Evolutionary conservation across 2,888 invertebrate species (phyloP).

Genomic region (Sinohyriopsis cumingii): DNA sequence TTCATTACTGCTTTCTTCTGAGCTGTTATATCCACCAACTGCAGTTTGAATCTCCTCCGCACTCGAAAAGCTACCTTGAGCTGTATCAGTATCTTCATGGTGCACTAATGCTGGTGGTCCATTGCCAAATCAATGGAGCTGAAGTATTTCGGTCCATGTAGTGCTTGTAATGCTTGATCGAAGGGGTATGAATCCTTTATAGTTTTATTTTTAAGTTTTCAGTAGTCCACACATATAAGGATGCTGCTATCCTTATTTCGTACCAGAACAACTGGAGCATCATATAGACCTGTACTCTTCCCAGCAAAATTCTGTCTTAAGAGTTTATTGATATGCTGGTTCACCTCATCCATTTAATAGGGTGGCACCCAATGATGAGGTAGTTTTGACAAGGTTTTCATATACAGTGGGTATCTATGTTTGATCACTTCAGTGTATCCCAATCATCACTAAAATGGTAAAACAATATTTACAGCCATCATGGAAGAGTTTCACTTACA

Average conservation of each 20-base stretch:
- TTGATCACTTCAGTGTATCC: constrained; percentile 13
- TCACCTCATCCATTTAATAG: constrained; percentile 21
- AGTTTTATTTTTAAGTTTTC: constrained; percentile 24
- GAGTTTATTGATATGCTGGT: constrained; percentile 16
- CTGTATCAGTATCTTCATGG: too few relatives aligned
- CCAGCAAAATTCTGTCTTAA: constrained; percentile 23
- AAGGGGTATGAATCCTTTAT: constrained; percentile 29
- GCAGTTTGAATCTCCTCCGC: too few relatives aligned
- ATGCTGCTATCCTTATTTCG: constrained; percentile 20
- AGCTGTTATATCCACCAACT: too few relatives aligned
- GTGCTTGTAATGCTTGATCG: too few relatives aligned
- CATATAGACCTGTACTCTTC: constrained; percentile 23
- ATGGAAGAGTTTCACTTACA: constrained; percentile 1
- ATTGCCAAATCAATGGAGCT: too few relatives aligned
- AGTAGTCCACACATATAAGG: constrained; percentile 29
- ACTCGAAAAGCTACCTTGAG: too few relatives aligned
- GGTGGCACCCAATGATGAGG: constrained; percentile 29
- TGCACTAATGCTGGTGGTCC: too few relatives aligned
- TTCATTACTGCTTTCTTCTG: too few relatives aligned
- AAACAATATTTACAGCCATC: not conserved
- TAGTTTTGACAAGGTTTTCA: constrained; percentile 15
- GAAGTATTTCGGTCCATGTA: too few relatives aligned
- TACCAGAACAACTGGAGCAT: constrained; percentile 28
- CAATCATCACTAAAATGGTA: constrained; percentile 11
- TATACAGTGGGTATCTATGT: constrained; percentile 14